These are phyloP conservation scores for Oenanthe oenanthe DNA, from an alignment of 2,113 vertebrate species.

Conservation along the genomic window DNA sequence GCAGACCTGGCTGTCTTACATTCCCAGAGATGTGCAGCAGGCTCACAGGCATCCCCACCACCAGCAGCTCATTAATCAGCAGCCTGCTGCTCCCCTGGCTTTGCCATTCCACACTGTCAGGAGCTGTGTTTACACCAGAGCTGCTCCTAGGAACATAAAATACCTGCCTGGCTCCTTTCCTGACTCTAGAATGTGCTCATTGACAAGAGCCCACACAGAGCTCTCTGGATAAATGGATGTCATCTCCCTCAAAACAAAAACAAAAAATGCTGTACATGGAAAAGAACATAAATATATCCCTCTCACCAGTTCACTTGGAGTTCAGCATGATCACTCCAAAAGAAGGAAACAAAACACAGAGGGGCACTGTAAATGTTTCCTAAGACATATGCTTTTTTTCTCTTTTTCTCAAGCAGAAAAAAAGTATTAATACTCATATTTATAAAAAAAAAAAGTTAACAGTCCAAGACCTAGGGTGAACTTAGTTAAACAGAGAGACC, in stretches of 20 bases:
- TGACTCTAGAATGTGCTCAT: background rate
- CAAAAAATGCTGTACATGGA: background rate
- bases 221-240: background rate
- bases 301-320: background rate
- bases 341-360: background rate
- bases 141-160: background rate
- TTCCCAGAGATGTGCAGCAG: background rate
- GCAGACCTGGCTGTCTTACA: background rate
- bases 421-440: background rate
- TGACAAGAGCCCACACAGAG: background rate
- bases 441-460: background rate
- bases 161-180: background rate
- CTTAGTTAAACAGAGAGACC: background rate
- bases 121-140: background rate
- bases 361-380: background rate
- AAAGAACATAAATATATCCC: background rate
- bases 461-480: background rate
- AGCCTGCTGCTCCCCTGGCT: background rate
- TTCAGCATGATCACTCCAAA: background rate
- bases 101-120: background rate
- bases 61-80: conserved; percentile 53
- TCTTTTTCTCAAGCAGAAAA: background rate
- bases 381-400: accelerated
- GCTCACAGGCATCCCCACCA: background rate
- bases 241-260: background rate